These are phyloP conservation scores for Caerostris darwini DNA, from an alignment of 1,140 invertebrate species.

Conservation along the genomic window DNA sequence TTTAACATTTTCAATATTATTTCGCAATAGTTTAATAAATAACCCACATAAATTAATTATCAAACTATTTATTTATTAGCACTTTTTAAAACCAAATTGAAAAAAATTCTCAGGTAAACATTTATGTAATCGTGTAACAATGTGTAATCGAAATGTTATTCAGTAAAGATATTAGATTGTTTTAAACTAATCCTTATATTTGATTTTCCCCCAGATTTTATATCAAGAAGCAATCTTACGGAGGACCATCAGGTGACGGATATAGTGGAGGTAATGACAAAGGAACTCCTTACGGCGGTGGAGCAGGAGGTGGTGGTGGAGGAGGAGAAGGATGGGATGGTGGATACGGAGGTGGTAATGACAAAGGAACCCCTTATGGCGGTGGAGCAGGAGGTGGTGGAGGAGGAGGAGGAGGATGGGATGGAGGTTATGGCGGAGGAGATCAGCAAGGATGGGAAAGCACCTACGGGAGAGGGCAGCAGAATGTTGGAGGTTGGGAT, in stretches of 20 bases:
- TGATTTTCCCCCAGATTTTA: constrained; percentile 52
- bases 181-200: background rate
- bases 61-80: no score
- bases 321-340: constrained; percentile 44
- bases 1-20: no score
- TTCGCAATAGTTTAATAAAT: no score
- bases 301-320: constrained; percentile 44
- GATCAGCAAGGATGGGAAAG: constrained; percentile 51
- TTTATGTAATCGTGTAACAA: no score
- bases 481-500: constrained; percentile 35
- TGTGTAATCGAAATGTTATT: no score
- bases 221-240: constrained; percentile 72
- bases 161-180: no score
- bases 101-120: no score
- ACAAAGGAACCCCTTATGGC: constrained; percentile 54
- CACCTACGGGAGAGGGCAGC: constrained; percentile 53
- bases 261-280: constrained; percentile 70
- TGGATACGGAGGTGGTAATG: constrained; percentile 65
- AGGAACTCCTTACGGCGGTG: constrained; percentile 63
- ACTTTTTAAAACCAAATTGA: no score
- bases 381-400: constrained; percentile 50
- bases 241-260: constrained; percentile 59
- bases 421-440: constrained; percentile 24
- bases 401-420: constrained; percentile 45
- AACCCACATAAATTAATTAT: no score